Conservation (phyloP, 1,140 invertebrate genomes). For the Lordiphosa collinella region DNA sequence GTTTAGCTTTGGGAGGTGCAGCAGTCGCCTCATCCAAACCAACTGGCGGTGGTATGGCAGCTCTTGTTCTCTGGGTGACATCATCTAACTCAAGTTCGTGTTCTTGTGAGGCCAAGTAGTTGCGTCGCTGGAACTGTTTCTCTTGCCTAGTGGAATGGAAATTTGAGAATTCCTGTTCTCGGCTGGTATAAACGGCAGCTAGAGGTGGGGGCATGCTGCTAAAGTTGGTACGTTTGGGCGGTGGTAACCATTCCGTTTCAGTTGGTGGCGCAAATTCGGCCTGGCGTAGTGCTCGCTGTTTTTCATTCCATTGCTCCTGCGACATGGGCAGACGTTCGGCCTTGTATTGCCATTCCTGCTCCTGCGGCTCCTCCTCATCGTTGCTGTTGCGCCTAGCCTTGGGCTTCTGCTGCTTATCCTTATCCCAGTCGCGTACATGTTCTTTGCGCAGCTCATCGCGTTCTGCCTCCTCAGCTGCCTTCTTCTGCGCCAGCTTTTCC, state of each 20-base stretch:
- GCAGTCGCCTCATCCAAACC: slow-evolving; percentile 82
- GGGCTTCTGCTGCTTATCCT: slow-evolving; percentile 81
- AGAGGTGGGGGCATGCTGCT: slow-evolving; percentile 47
- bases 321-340: slow-evolving; percentile 83
- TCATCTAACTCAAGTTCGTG: slow-evolving; percentile 34
- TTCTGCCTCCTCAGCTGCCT: slow-evolving; percentile 75
- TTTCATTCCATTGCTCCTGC: slow-evolving; percentile 90
- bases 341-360: slow-evolving; percentile 79
- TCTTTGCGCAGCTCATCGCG: slow-evolving; percentile 81
- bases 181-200: too few species aligned
- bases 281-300: slow-evolving; percentile 84
- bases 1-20: slow-evolving; percentile 71
- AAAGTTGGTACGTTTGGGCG: slow-evolving; percentile 64
- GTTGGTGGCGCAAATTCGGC: slow-evolving; percentile 85
- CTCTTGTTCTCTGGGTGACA: slow-evolving; percentile 45
- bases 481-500: slow-evolving; percentile 69
- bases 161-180: slow-evolving; percentile 37
- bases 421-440: slow-evolving; percentile 85
- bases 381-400: neutral
- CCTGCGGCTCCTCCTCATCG: slow-evolving; percentile 52
- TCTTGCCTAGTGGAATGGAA: slow-evolving; percentile 53
- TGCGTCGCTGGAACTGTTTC: slow-evolving; percentile 58
- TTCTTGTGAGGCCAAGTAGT: slow-evolving; percentile 22
- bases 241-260: slow-evolving; percentile 19
- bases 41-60: slow-evolving; percentile 84